Percentiles rank a stretch among this genome's conserved stretches.
Conservation (phyloP, 2,113 vertebrate genomes). For the Corythoichthys haematopterus region DNA sequence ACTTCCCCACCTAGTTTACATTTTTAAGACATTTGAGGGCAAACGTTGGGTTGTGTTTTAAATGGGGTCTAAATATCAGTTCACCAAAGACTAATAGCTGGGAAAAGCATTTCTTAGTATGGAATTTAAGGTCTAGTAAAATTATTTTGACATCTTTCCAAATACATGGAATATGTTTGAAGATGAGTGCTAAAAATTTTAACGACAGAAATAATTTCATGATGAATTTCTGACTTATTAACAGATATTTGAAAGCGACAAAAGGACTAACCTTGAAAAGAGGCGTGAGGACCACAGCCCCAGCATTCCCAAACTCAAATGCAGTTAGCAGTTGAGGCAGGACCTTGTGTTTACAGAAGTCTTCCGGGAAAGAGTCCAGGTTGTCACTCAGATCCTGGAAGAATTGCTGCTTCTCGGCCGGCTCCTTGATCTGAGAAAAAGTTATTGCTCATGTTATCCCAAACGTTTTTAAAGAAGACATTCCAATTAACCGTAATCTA, state of each 20-base stretch:
- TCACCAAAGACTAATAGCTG: neutral
- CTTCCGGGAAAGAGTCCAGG: conserved; percentile 84
- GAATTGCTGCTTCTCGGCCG: conserved; percentile 84
- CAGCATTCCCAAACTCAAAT: conserved; percentile 85
- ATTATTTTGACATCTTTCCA: no score
- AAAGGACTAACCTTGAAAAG: conserved; percentile 79
- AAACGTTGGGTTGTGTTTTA: neutral
- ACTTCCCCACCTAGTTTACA: conserved; percentile 81
- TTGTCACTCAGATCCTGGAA: conserved; percentile 87
- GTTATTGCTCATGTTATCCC: neutral
- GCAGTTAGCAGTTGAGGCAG: conserved; percentile 86
- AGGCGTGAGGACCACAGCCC: conserved; percentile 83
- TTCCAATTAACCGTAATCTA: neutral
- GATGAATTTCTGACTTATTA: neutral
- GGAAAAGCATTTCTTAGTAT: no score
- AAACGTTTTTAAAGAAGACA: neutral
- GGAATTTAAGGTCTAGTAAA: no score
- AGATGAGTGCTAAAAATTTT: no score
- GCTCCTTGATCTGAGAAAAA: conserved; percentile 81
- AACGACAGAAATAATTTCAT: no score
- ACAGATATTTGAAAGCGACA: neutral
- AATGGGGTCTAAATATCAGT: neutral
- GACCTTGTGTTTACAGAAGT: conserved; percentile 89
- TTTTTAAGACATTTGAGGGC: neutral
- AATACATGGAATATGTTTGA: no score